These are phyloP conservation scores for Liparis tanakae DNA, from an alignment of 2,797 vertebrate species.

Conservation along the genomic window DNA sequence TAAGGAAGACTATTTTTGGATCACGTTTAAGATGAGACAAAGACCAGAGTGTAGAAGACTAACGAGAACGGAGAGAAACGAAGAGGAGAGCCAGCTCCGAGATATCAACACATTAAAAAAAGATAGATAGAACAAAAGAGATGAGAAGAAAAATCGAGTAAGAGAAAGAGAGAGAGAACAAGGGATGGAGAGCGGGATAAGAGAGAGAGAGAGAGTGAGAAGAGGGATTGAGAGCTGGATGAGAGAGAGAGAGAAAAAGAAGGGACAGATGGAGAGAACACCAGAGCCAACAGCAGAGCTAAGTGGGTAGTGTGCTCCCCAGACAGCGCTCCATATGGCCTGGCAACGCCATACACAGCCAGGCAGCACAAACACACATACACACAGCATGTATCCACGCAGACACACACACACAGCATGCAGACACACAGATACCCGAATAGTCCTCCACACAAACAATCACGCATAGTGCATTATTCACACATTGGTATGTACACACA, in stretches of 20 bases:
- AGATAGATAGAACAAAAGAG: conserved; percentile 32
- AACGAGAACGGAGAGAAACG: background rate
- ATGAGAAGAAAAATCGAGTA: conserved; percentile 13
- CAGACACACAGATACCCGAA: conserved; percentile 38
- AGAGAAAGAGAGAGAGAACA: conserved; percentile 7
- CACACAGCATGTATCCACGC: conserved; percentile 42
- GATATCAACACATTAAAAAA: conserved; percentile 7
- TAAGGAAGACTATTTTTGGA: conserved; percentile 16
- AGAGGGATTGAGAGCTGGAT: conserved; percentile 25
- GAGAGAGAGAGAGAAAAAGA: conserved; percentile 15
- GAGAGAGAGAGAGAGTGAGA: conserved; percentile 10
- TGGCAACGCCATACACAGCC: conserved; percentile 76
- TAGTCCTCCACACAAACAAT: conserved; percentile 55
- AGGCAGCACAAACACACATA: conserved; percentile 63
- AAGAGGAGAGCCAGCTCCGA: conserved; percentile 15
- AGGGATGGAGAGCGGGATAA: conserved; percentile 27
- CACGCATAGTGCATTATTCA: conserved; percentile 31
- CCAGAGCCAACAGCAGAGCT: conserved; percentile 81
- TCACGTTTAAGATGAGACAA: conserved; percentile 10
- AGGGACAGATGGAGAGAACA: conserved; percentile 80
- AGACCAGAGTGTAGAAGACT: conserved; percentile 2
- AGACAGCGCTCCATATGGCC: conserved; percentile 85
- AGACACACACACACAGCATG: conserved; percentile 51
- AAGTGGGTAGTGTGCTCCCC: conserved; percentile 84
- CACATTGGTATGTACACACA: conserved; percentile 22